These are phyloP conservation scores for Planiliza haematocheilus DNA, from an alignment of 2,113 vertebrate species.

Conservation along the genomic window DNA sequence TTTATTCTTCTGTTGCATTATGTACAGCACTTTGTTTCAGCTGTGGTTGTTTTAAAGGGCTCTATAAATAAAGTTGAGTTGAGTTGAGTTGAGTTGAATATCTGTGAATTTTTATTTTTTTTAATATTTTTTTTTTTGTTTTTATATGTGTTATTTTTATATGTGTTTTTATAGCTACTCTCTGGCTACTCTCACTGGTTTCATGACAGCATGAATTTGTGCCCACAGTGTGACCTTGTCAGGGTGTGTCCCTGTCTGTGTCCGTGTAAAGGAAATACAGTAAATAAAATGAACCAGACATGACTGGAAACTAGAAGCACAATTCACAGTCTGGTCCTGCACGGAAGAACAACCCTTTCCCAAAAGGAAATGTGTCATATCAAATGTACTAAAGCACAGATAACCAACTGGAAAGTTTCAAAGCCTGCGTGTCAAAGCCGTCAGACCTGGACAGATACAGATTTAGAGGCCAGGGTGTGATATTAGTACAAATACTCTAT, in stretches of 20 bases:
- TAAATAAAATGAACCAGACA: conserved; percentile 6
- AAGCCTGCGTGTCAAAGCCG: neutral
- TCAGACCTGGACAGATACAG: neutral
- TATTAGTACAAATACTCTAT: neutral
- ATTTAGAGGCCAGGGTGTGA: conserved; percentile 6
- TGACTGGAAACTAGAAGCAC: conserved; percentile 27
- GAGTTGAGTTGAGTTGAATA: too few species aligned
- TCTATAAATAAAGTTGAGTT: too few species aligned
- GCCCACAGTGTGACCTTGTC: neutral
- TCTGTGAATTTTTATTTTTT: too few species aligned
- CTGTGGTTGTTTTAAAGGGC: too few species aligned
- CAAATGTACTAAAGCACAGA: neutral
- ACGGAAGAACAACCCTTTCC: conserved; percentile 36
- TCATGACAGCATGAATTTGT: neutral
- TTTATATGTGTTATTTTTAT: too few species aligned
- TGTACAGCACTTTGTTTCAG: too few species aligned
- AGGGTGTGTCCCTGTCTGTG: neutral
- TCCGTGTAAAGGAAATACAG: neutral
- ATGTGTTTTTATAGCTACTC: too few species aligned
- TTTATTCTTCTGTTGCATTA: too few species aligned
- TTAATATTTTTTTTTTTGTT: too few species aligned
- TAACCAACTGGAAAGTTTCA: neutral
- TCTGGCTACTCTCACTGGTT: rapidly evolving
- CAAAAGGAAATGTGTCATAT: conserved; percentile 10
- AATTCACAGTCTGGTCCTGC: conserved; percentile 60